These are phyloP conservation scores for Subacronicta megacephala DNA, from an alignment of 2,888 invertebrate genomes.

Conservation along the genomic window DNA sequence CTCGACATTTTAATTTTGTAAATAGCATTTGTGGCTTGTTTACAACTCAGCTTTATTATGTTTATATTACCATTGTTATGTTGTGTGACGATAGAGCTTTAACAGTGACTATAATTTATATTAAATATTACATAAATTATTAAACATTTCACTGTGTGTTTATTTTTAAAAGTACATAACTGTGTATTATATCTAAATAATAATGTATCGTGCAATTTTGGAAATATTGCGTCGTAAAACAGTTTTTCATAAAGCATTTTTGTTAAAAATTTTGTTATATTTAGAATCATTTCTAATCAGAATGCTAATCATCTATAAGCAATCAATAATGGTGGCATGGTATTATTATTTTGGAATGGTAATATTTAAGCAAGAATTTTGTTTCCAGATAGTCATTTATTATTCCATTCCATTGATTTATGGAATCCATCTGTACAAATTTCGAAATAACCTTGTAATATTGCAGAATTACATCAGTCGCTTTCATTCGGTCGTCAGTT, in stretches of 20 bases:
- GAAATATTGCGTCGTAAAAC: no score
- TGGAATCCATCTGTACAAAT: slow-evolving; percentile 5
- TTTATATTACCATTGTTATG: slow-evolving; percentile 8
- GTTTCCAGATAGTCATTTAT: not conserved
- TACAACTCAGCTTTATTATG: slow-evolving; percentile 10
- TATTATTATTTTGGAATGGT: not conserved
- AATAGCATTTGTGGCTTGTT: not conserved
- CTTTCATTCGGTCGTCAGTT: slow-evolving; percentile 38
- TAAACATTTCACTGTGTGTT: not conserved
- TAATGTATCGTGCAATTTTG: not conserved
- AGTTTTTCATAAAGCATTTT: not conserved
- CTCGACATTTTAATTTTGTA: slow-evolving; percentile 24
- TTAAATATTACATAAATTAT: no score
- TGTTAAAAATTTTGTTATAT: not conserved
- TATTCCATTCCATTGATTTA: slow-evolving; percentile 1
- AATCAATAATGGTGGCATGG: no score
- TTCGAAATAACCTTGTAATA: slow-evolving; percentile 12
- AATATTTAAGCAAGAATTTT: not conserved
- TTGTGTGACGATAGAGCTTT: not conserved
- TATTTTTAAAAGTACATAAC: not conserved
- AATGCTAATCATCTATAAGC: no score
- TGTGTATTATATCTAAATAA: not conserved
- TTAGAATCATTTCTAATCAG: no score
- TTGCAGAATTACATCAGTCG: slow-evolving; percentile 8
- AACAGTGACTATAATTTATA: not conserved